Evolutionary conservation across 23 tunicate genomes (phyloP).

Genomic region (Halocynthia aurantium): DNA sequence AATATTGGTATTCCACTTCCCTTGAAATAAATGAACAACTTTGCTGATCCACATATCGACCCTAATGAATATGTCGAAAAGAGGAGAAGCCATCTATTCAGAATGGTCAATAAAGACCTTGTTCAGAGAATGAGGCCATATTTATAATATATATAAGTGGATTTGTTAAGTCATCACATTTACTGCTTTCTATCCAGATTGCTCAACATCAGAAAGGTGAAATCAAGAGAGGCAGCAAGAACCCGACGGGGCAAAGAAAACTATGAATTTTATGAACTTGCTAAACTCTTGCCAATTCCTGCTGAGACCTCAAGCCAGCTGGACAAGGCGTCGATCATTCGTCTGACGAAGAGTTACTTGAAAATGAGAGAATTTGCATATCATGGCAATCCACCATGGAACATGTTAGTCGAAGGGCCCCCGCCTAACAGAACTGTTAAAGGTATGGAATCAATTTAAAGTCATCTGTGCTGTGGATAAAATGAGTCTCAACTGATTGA

Average conservation of each 20-base stretch:
- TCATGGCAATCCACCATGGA: background rate
- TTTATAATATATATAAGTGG: too few species aligned
- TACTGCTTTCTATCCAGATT: slow-evolving; percentile 16
- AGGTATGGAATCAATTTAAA: background rate
- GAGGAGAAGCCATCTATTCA: too few species aligned
- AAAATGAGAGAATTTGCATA: slow-evolving; percentile 27
- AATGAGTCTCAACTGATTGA: too few species aligned
- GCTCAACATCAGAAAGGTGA: slow-evolving; percentile 46
- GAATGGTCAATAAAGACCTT: too few species aligned
- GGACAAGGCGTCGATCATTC: slow-evolving; percentile 86
- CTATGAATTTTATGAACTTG: slow-evolving; percentile 73
- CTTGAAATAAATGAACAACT: too few species aligned
- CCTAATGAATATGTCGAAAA: too few species aligned
- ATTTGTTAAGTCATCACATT: too few species aligned
- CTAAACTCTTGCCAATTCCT: slow-evolving; percentile 67
- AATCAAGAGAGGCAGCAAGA: slow-evolving; percentile 83
- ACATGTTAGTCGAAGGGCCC: background rate
- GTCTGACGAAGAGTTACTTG: slow-evolving; percentile 71
- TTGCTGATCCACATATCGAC: too few species aligned
- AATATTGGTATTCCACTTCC: too few species aligned
- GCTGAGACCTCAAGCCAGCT: slow-evolving; percentile 71
- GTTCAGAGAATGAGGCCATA: too few species aligned
- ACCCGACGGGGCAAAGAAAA: slow-evolving; percentile 78
- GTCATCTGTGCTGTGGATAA: too few species aligned
- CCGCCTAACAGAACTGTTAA: background rate